Evolutionary conservation across 2,888 invertebrate species (phyloP), one percentile per base, ranked within the genome.

Genomic region (Eupithecia abbreviata): DNA sequence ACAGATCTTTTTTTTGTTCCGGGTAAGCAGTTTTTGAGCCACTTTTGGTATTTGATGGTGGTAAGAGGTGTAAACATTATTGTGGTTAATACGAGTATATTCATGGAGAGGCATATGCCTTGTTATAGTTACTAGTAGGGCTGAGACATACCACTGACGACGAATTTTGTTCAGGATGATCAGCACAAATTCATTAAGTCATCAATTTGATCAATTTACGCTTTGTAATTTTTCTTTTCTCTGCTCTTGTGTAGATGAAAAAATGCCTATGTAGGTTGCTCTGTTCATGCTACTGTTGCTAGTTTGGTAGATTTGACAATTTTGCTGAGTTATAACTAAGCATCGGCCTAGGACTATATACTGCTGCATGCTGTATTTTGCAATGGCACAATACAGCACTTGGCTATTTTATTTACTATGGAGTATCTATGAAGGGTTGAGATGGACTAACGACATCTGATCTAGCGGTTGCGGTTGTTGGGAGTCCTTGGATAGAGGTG

Each of bases 1-100:
- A 65, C 65, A 9, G 18, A 58, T 18, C 42, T 42, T 41, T 72
- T 77, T 74, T 74, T 12, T 71, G 18, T 77, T 72, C 69, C 70
- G 73, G 76, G 73, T 71, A 30, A 42, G 43, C 42, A 30, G 15
- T 66, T 66, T 66, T 6, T 67, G 10, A 51, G 47, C 45, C 49
- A 13, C 45, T 45, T 43, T 7, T n/a, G 45, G 47, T 68, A 67
- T 70, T 67, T 51, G 41, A 73, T 15, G 71, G 71, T 71, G 10
- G 62, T 62, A 62, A 62, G 4, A 62, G 18, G 30, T 30, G 62
- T 12, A 30, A 62, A 30, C 30, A n/a, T 42, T n/a, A 4, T 41
- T 12, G 12, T 6, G 41, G 41, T 42, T n/a, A n/a, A n/a, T n/a
- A n/a, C n/a, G 13, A 13, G 65, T 41, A 66, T 42, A 66, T 42